Evolutionary conservation across 2,888 invertebrate genomes (phyloP).

Genomic region (Pandemis cinnamomeana): DNA sequence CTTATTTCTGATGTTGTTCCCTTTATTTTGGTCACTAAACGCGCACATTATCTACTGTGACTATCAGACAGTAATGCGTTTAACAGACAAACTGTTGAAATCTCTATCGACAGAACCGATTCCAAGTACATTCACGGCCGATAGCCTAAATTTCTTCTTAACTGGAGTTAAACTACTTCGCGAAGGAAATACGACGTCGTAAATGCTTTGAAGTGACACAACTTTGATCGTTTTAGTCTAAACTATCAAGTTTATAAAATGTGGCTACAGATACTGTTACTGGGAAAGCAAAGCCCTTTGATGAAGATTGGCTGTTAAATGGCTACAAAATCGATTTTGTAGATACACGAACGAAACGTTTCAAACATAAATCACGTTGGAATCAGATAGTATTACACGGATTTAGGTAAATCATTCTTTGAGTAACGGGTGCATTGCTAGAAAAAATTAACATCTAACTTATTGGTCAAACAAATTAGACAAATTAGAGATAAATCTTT

Average conservation of each 20-base stretch:
- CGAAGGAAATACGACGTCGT: conserved; percentile 31
- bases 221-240: conserved; percentile 41
- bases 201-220: conserved; percentile 43
- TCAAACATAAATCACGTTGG: conserved; percentile 62
- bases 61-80: background rate
- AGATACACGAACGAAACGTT: conserved; percentile 26
- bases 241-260: conserved; percentile 31
- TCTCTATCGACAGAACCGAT: conserved; percentile 11
- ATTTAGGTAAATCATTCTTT: background rate
- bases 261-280: conserved; percentile 8
- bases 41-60: too few relatives aligned
- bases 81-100: conserved; percentile 15
- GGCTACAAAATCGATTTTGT: conserved; percentile 39
- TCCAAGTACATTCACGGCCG: background rate
- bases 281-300: conserved; percentile 32
- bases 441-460: background rate
- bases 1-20: too few relatives aligned
- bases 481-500: too few relatives aligned
- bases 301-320: conserved; percentile 36
- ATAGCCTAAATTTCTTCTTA: conserved; percentile 26
- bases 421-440: background rate
- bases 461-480: too few relatives aligned
- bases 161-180: conserved; percentile 28
- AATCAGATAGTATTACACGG: conserved; percentile 49
- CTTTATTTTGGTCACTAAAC: too few relatives aligned